These are phyloP conservation scores for Aricia agestis DNA, from an alignment of 1,140 invertebrate species.

Conservation along the genomic window DNA sequence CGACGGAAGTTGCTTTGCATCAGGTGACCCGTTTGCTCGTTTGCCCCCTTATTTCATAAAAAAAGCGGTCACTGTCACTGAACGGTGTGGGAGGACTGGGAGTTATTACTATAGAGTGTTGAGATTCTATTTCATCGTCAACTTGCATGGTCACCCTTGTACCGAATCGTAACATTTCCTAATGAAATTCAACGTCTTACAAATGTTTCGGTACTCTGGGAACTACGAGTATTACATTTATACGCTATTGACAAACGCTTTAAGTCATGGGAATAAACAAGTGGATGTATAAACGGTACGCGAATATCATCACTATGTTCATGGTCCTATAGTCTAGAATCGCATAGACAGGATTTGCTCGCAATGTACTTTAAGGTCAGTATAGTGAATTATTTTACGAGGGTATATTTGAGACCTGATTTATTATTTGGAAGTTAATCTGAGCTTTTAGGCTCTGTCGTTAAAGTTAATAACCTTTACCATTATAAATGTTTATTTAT, in stretches of 20 bases:
- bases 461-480: neutral
- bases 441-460: neutral
- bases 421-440: neutral
- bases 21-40: too few species aligned
- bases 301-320: neutral
- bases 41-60: too few species aligned
- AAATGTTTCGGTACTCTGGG: slow-evolving; percentile 12
- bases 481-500: neutral
- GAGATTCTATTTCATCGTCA: neutral
- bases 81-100: too few species aligned
- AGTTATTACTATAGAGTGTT: too few species aligned
- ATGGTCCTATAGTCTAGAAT: neutral
- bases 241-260: slow-evolving; percentile 7
- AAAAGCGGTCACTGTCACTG: too few species aligned
- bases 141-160: neutral
- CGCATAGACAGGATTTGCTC: neutral
- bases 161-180: slow-evolving; percentile 4
- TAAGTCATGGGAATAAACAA: slow-evolving; percentile 2
- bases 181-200: slow-evolving; percentile 5
- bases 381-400: slow-evolving; percentile 1
- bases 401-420: neutral
- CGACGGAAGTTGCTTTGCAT: too few species aligned
- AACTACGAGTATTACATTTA: slow-evolving; percentile 8
- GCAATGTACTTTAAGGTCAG: neutral
- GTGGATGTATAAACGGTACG: neutral